Percentiles rank a stretch among this genome's conserved stretches.
Conservation (phyloP, 2,113 vertebrate genomes). For the Lucifuga dentata region DNA sequence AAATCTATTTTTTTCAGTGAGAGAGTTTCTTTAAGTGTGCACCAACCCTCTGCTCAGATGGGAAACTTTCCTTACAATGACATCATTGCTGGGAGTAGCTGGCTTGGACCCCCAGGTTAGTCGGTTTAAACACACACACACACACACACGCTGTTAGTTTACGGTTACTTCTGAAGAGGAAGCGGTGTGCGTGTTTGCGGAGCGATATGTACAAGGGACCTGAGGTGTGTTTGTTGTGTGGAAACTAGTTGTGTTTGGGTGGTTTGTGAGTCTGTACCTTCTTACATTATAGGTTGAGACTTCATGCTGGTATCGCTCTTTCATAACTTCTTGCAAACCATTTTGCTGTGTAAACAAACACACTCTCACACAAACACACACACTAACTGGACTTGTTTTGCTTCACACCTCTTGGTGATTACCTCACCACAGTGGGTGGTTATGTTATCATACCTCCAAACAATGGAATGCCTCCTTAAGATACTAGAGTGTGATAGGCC, state of each 20-base stretch:
- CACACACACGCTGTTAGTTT: not conserved
- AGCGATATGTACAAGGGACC: not conserved
- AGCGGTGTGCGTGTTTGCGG: not conserved
- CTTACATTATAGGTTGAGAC: not conserved
- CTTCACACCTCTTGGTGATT: slow-evolving; percentile 46
- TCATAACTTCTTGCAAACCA: not conserved
- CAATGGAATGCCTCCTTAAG: slow-evolving; percentile 31
- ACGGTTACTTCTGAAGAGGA: not conserved
- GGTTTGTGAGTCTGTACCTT: not conserved
- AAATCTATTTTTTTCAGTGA: too few relatives aligned
- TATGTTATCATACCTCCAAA: slow-evolving; percentile 20
- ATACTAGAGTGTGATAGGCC: slow-evolving; percentile 11
- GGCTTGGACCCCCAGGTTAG: slow-evolving; percentile 18
- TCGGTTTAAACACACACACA: slow-evolving; percentile 28
- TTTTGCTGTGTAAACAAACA: slow-evolving; percentile 6
- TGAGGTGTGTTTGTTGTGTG: not conserved
- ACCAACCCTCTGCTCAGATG: slow-evolving; percentile 26
- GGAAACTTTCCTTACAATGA: slow-evolving; percentile 42
- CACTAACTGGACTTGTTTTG: slow-evolving; percentile 21
- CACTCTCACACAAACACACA: not conserved
- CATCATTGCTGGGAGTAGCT: slow-evolving; percentile 62
- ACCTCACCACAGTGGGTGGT: slow-evolving; percentile 36
- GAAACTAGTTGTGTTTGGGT: not conserved
- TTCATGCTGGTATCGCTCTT: not conserved
- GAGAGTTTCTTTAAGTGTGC: too few relatives aligned